These are phyloP conservation scores for Ibycter americanus DNA, from an alignment of 2,797 vertebrate species.

Conservation along the genomic window DNA sequence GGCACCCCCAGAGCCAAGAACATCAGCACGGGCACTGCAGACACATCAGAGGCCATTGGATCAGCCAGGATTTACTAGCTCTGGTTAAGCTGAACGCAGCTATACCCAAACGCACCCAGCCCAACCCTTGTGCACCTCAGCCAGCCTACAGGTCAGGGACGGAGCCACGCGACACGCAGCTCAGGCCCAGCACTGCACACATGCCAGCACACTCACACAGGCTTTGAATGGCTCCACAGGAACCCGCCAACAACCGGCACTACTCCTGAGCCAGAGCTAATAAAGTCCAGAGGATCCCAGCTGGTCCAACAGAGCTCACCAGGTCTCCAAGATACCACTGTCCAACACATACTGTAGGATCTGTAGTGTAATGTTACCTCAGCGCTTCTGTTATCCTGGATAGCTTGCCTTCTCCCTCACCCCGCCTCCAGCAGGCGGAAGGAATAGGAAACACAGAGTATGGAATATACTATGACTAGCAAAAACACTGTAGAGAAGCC, in stretches of 20 bases:
- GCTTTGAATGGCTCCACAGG: background rate
- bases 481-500: background rate
- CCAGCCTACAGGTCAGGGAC: accelerated
- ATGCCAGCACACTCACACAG: background rate
- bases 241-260: background rate
- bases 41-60: accelerated
- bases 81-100: background rate
- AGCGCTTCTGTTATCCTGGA: background rate
- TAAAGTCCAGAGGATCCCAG: background rate
- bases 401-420: background rate
- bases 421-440: background rate
- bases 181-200: background rate
- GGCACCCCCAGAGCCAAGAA: background rate
- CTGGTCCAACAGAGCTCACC: background rate
- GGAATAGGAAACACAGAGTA: background rate
- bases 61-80: background rate
- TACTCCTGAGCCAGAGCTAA: background rate
- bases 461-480: background rate
- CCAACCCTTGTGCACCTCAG: background rate
- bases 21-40: background rate
- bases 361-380: background rate
- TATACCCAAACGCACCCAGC: background rate
- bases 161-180: background rate
- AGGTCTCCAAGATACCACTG: background rate
- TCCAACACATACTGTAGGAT: background rate